Evolutionary conservation across 2,113 vertebrate genomes (phyloP).

Genomic region (Notiomystis cincta): DNA sequence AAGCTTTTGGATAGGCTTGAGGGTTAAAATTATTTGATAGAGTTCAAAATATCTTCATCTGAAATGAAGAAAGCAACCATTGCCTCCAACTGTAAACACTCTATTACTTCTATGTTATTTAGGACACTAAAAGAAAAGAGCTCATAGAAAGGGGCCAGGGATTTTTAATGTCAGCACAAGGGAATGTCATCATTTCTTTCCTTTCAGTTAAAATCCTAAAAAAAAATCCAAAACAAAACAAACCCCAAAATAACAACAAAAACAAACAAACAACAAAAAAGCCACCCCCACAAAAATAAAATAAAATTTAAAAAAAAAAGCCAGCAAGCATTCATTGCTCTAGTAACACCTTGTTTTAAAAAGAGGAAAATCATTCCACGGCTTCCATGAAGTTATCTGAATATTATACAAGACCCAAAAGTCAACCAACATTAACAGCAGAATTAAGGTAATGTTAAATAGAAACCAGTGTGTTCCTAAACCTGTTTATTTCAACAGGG

Average conservation of each 20-base stretch:
- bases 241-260: neutral
- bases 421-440: neutral
- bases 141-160: neutral
- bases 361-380: neutral
- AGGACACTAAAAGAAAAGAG: slow-evolving; percentile 46
- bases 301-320: too few relatives aligned
- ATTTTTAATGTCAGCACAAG: slow-evolving; percentile 31
- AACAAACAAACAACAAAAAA: neutral
- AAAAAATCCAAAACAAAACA: neutral
- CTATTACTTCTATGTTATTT: slow-evolving; percentile 45
- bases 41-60: neutral
- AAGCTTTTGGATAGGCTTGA: neutral
- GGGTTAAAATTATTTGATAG: neutral
- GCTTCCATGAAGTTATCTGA: neutral
- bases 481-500: neutral
- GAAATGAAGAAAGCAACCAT: neutral
- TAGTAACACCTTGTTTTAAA: neutral
- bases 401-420: neutral
- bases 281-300: too few relatives aligned
- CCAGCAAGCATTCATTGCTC: neutral
- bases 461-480: neutral
- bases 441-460: neutral
- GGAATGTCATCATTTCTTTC: slow-evolving; percentile 2
- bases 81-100: slow-evolving; percentile 37
- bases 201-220: neutral